Evolutionary conservation across 2,797 vertebrate genomes (phyloP).

Genomic region (Synanceia verrucosa): DNA sequence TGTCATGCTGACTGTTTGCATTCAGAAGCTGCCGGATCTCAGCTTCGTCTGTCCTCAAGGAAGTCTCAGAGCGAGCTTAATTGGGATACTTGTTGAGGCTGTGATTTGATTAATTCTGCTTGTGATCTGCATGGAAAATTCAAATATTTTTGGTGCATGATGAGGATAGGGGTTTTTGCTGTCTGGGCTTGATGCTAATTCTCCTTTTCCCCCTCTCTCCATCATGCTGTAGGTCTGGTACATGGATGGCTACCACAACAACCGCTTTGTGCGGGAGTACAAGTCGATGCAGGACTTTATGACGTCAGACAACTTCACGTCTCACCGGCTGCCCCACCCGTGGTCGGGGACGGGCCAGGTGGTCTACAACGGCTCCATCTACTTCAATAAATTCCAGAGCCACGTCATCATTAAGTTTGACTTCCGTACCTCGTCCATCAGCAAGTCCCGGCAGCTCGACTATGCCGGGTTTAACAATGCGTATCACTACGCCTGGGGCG

Average conservation of each 20-base stretch:
- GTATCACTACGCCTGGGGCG: constrained; percentile 98
- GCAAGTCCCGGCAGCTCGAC: constrained; percentile 94
- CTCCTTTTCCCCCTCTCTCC: not conserved
- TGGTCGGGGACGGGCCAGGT: constrained; percentile 98
- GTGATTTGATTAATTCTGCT: constrained; percentile 57
- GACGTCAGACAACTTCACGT: constrained; percentile 96
- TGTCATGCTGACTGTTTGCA: constrained; percentile 57
- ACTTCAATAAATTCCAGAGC: constrained; percentile 99
- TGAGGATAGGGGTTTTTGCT: not conserved
- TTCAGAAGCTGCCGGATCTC: constrained; percentile 49
- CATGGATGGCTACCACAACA: constrained; percentile 99
- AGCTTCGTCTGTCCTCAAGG: constrained; percentile 30
- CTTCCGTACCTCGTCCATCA: constrained; percentile 92
- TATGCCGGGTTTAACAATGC: constrained; percentile 96
- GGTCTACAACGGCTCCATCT: constrained; percentile 98
- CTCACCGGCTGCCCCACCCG: constrained; percentile 95
- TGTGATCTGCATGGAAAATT: constrained; percentile 40
- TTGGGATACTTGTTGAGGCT: constrained; percentile 63
- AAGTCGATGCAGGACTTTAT: constrained; percentile 95
- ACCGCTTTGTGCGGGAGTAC: constrained; percentile 96
- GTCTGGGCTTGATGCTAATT: not conserved
- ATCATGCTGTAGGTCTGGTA: constrained; percentile 90
- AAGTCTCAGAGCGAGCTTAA: constrained; percentile 54
- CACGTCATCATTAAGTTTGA: constrained; percentile 97
- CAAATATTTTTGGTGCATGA: constrained; percentile 6